Percentiles rank a stretch among this genome's conserved stretches.
Conservation (phyloP, 2,888 invertebrate genomes). For the Lithosia quadra region DNA sequence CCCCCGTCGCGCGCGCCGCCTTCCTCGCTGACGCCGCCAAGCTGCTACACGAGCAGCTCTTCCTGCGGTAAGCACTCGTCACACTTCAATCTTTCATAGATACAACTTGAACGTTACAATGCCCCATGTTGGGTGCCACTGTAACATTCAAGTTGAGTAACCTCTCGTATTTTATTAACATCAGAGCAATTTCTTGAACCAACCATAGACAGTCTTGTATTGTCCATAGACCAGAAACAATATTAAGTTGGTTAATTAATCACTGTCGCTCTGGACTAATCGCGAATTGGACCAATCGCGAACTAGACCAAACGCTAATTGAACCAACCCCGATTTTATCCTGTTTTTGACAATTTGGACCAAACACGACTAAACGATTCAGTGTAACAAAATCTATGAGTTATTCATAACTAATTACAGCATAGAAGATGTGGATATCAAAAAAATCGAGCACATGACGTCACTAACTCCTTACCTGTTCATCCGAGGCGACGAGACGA, state of each 20-base stretch:
- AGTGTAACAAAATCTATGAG: not conserved
- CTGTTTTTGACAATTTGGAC: too few species aligned
- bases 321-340: too few species aligned
- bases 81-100: too few species aligned
- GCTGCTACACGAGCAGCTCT: slow-evolving; percentile 21
- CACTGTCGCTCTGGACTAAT: too few species aligned
- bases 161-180: too few species aligned
- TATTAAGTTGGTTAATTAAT: not conserved
- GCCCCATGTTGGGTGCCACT: not conserved
- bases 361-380: not conserved
- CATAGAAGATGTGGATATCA: slow-evolving; percentile 45
- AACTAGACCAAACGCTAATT: too few species aligned
- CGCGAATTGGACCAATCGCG: too few species aligned
- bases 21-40: slow-evolving; percentile 25
- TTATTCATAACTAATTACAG: slow-evolving; percentile 47
- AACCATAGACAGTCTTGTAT: too few species aligned
- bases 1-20: slow-evolving; percentile 13
- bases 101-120: too few species aligned
- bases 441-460: slow-evolving; percentile 59
- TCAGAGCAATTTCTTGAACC: too few species aligned
- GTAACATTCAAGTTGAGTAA: not conserved
- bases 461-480: slow-evolving; percentile 61
- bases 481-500: slow-evolving; percentile 28
- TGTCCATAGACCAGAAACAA: not conserved
- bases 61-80: not conserved